Evolutionary conservation across 2,113 vertebrate genomes (phyloP).

Genomic region (Hypanus sabinus): DNA sequence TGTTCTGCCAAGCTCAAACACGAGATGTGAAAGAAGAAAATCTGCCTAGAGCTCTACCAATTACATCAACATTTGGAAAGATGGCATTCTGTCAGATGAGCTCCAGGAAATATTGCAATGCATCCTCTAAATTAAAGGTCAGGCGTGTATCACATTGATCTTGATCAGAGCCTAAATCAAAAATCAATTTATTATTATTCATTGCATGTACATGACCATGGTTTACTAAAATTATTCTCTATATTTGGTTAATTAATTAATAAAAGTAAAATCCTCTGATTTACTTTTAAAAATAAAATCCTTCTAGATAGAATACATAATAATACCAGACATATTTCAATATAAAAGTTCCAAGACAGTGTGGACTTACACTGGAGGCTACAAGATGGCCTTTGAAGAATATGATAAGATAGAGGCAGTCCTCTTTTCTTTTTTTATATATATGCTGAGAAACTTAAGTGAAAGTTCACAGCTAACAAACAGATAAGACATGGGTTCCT

Average conservation of each 20-base stretch:
- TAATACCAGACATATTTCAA: neutral
- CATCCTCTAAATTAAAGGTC: slow-evolving; percentile 6
- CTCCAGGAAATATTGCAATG: neutral
- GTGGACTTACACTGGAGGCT: neutral
- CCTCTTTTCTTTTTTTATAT: neutral
- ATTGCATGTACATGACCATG: neutral
- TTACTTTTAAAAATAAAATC: too few relatives aligned
- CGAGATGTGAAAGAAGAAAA: neutral
- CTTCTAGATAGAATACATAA: neutral
- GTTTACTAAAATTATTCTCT: neutral
- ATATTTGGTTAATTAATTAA: neutral
- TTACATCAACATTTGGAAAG: neutral
- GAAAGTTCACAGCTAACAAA: slow-evolving; percentile 10
- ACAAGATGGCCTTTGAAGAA: neutral
- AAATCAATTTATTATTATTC: neutral
- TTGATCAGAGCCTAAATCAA: neutral
- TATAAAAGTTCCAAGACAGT: neutral
- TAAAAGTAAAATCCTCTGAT: neutral
- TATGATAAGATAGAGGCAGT: neutral
- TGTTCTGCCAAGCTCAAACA: neutral
- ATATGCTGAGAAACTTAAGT: neutral
- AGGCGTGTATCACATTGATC: neutral
- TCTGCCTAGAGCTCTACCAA: neutral
- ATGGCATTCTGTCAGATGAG: neutral
- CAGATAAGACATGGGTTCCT: neutral